phyloP scores from a whole-genome alignment of 2,888 invertebrate species.

The Balanococcus diminutus region DNA sequence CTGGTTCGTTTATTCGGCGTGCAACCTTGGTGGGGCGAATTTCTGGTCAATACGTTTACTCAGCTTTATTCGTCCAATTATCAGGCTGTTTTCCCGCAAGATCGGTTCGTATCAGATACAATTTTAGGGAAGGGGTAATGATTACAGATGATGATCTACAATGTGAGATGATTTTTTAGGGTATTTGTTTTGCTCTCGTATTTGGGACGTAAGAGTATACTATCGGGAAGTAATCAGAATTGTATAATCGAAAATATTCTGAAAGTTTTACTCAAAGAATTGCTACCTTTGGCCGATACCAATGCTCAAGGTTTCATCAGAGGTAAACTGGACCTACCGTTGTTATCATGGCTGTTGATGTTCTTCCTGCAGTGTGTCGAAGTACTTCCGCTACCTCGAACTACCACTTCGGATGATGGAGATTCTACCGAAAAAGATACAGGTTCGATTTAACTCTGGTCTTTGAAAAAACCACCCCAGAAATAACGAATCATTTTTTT shows the following conservation, averaged over 20 bases:
- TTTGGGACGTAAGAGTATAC: conserved; percentile 79
- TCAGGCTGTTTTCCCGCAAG: conserved; percentile 80
- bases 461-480: neutral
- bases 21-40: conserved; percentile 88
- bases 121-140: neutral
- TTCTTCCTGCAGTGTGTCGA: conserved; percentile 77
- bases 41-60: conserved; percentile 81
- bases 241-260: conserved; percentile 61
- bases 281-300: conserved; percentile 59
- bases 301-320: conserved; percentile 61
- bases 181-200: conserved; percentile 86
- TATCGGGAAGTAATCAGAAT: conserved; percentile 57
- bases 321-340: conserved; percentile 69
- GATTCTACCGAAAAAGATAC: conserved; percentile 46
- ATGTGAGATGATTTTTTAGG: conserved; percentile 64
- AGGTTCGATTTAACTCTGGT: neutral
- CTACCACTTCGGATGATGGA: conserved; percentile 39
- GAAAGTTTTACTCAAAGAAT: conserved; percentile 59
- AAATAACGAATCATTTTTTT: neutral
- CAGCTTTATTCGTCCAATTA: conserved; percentile 80
- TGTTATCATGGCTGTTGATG: conserved; percentile 77
- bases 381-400: conserved; percentile 39
- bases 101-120: conserved; percentile 68
- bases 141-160: neutral
- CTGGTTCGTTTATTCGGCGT: conserved; percentile 78